Percentiles rank a stretch among this genome's conserved stretches.
Evolutionary conservation across 2,797 vertebrate species (phyloP).

Genomic region (Spondyliosoma cantharus): DNA sequence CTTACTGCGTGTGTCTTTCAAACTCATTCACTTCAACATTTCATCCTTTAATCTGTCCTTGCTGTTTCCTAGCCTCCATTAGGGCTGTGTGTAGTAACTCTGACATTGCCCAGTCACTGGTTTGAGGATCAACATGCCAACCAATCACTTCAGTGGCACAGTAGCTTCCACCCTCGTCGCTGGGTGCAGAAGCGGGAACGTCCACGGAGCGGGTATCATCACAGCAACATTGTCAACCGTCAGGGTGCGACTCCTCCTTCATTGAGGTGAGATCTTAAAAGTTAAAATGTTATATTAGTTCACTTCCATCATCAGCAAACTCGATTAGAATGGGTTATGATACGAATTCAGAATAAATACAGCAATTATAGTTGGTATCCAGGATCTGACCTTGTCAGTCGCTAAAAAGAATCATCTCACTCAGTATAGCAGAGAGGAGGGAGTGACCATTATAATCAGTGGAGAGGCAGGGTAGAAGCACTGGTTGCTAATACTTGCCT

Average conservation of each 20-base stretch:
- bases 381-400: neutral
- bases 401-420: neutral
- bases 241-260: neutral
- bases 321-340: neutral
- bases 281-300: neutral
- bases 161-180: constrained; percentile 22
- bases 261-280: constrained; percentile 37
- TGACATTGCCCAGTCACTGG: constrained; percentile 78
- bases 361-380: neutral
- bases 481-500: too few relatives aligned
- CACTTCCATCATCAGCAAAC: neutral
- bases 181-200: constrained; percentile 19
- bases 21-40: neutral
- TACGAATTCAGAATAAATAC: neutral
- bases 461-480: too few relatives aligned
- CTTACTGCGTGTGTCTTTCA: neutral
- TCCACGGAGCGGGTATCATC: constrained; percentile 2
- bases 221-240: neutral
- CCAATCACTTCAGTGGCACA: constrained; percentile 40
- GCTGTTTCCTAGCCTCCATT: constrained; percentile 75
- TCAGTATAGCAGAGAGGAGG: neutral
- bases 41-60: neutral
- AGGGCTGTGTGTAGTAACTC: constrained; percentile 77
- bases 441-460: neutral
- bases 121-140: constrained; percentile 51